Evolutionary conservation across 2,113 vertebrate species (phyloP).

Genomic region (Ophiodon elongatus): DNA sequence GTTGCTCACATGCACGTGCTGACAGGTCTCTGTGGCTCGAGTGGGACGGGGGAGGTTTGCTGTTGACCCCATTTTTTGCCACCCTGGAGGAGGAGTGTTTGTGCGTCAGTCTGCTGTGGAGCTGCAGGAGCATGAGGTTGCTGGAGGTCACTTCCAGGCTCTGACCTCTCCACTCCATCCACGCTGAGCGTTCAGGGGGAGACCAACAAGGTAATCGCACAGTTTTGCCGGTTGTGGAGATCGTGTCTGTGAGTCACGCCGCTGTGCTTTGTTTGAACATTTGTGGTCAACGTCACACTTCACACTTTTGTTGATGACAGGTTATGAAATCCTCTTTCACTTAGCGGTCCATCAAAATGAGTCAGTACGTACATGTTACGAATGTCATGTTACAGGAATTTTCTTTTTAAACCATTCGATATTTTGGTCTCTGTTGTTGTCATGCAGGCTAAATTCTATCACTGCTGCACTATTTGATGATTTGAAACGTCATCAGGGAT

Average conservation of each 20-base stretch:
- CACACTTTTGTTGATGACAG: constrained; percentile 4
- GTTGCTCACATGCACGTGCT: background rate
- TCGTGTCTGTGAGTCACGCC: background rate
- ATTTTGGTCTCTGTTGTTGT: background rate
- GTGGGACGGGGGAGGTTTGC: background rate
- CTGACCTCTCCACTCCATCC: constrained; percentile 11
- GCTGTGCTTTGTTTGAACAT: background rate
- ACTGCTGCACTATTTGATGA: background rate
- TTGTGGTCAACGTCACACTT: constrained; percentile 11
- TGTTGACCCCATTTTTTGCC: constrained; percentile 5
- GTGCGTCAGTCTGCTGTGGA: constrained; percentile 26
- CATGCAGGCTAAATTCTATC: background rate
- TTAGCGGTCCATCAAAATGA: background rate
- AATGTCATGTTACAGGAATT: background rate
- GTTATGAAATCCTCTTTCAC: background rate
- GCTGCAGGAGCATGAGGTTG: background rate
- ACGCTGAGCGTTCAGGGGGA: background rate
- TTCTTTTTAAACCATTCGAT: background rate
- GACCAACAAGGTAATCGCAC: constrained; percentile 53
- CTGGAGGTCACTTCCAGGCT: background rate
- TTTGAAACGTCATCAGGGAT: background rate
- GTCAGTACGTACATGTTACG: background rate
- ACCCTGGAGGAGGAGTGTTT: background rate
- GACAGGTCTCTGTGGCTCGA: background rate
- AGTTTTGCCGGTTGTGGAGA: background rate